phyloP scores from a whole-genome alignment of 2,888 invertebrate genomes.

The Andrena marginata region DNA sequence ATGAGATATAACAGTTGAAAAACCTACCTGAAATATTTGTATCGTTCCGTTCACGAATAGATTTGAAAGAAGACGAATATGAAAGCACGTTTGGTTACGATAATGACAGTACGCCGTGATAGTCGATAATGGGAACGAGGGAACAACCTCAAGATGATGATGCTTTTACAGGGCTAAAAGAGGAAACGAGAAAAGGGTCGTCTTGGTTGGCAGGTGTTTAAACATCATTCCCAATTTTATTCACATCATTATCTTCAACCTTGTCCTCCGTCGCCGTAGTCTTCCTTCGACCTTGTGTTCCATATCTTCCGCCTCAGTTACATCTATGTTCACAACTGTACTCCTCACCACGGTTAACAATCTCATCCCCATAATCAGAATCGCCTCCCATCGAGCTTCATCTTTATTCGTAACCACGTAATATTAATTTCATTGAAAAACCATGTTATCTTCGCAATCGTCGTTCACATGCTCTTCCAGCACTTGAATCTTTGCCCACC shows the following conservation, averaged over 20 bases:
- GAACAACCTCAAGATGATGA: conserved; percentile 60
- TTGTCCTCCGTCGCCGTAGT: conserved; percentile 30
- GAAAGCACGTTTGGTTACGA: conserved; percentile 18
- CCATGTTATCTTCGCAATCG: neutral
- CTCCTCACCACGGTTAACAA: neutral
- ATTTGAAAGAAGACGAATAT: conserved; percentile 23
- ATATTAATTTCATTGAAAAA: neutral
- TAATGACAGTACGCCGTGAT: conserved; percentile 13
- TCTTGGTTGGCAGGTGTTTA: conserved; percentile 81
- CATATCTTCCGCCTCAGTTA: neutral
- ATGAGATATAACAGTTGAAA: conserved; percentile 3
- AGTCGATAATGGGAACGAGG: conserved; percentile 44
- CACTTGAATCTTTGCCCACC: neutral
- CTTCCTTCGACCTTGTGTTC: conserved; percentile 7
- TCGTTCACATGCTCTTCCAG: neutral
- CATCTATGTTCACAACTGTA: neutral
- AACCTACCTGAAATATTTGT: conserved; percentile 41
- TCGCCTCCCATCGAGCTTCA: neutral
- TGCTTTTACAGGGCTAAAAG: conserved; percentile 57
- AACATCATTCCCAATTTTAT: conserved; percentile 61
- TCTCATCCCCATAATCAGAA: neutral
- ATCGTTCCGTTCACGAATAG: neutral
- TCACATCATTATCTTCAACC: conserved; percentile 23
- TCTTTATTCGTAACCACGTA: neutral
- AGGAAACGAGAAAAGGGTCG: conserved; percentile 72